Evolutionary conservation across 92 coral and sea anemone species (phyloP).

Genomic region (Scolanthus callimorphus): DNA sequence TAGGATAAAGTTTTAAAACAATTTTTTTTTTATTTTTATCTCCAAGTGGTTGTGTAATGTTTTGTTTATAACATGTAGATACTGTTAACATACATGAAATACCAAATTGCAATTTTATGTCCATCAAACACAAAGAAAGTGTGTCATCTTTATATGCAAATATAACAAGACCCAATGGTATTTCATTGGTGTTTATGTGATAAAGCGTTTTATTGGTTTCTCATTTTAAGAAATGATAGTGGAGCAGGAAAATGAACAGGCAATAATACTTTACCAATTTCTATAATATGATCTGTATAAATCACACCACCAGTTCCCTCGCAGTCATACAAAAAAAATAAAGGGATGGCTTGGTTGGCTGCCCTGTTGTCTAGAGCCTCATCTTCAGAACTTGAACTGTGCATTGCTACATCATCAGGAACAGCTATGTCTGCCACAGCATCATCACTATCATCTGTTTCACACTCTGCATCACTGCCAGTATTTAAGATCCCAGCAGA

Average conservation of each 20-base stretch:
- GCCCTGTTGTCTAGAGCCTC: conserved; percentile 1
- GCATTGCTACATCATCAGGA: not conserved
- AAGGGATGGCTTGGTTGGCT: conserved; percentile 2
- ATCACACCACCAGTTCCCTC: conserved; percentile 33
- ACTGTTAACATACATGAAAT: no score
- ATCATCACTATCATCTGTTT: not conserved
- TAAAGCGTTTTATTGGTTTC: not conserved
- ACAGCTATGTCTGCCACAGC: not conserved
- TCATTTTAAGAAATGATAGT: not conserved
- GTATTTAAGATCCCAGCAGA: no score
- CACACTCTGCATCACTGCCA: not conserved
- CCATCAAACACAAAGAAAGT: no score
- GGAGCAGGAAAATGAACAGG: not conserved
- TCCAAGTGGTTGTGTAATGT: no score
- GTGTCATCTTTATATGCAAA: no score
- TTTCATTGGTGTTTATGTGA: no score
- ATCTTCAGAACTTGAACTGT: not conserved
- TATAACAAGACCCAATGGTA: no score
- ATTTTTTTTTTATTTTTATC: no score
- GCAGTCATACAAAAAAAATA: conserved; percentile 31
- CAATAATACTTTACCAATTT: conserved; percentile 20
- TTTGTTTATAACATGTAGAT: no score
- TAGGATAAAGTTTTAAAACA: no score
- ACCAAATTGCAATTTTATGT: no score
- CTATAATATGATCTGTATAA: conserved; percentile 40